Base-by-base conservation (phyloP, 2,113 vertebrate species). In the Callithrix jacchus region DNA sequence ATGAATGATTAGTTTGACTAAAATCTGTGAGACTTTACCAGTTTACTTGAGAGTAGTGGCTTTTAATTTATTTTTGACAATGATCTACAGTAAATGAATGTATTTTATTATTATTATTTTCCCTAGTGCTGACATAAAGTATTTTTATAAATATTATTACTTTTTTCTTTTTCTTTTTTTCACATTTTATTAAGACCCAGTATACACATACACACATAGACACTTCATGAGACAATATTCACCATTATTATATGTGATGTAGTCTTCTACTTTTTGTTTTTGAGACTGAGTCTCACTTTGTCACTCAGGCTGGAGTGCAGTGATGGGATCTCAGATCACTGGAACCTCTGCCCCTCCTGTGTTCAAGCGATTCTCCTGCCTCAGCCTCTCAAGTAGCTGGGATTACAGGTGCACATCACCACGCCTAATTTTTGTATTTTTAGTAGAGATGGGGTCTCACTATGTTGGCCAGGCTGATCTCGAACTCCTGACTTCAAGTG, bases 11-110 rank as follows among this genome's bases (percentile, higher is more conserved):
- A 40, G 17, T 94, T 73, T 49, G n/a, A 45, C 35, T 35, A 27
- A 32, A 91, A 49, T 87, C 70, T 58, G 21, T 49, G 70, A 87
- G n/a, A 32, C 3, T 64, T 52, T 76, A 71, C 21, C 47, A 30
- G 10, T 37, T 76, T 79, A 83, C 40, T 79, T 91, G 92, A 79
- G 4, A 56, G 45, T 40, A 73, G 32, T 61, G n/a, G 21, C 20
- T 92, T 94, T 84, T 30, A 56, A 81, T 40, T 2, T 45, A 27
- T 87, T 83, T 90, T 42, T 42, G 64, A 86, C 37, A 68, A 21
- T 76, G 25, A 89, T 5, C 49, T 37, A 79, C 10, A 87, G 25
- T 95, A 85, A 85, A 96, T 56, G 73, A 71, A 97, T n/a, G 54
- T 12, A 70, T 64, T 64, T 64, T 64, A 64, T 64, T 14, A 64